Evolutionary conservation across 2,113 vertebrate genomes (phyloP), one percentile per base, ranked within the genome.

Genomic region (Equus przewalskii): DNA sequence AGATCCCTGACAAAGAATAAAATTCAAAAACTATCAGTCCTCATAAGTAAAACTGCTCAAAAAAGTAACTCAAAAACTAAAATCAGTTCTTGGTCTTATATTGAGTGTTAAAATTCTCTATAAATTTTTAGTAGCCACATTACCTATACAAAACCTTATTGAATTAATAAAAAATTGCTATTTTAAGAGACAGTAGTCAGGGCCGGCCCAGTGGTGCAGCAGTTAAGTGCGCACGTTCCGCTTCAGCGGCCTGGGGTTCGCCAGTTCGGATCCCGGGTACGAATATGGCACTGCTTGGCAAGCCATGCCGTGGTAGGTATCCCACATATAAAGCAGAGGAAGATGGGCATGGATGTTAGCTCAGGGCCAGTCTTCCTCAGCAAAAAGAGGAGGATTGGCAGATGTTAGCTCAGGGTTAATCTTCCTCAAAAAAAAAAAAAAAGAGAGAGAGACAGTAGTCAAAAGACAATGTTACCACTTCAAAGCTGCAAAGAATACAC

Each of bases 101-200:
- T 12, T 90, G 79, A 33, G 46, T 46, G 28, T 76, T 94, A 87
- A 92, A 93, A 58, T 70, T 94, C 96, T 91, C 92, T 24, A 62
- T 51, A 89, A 89, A 93, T 94, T 89, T 89, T 89, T 86, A 95
- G 91, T 82, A 93, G 96, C 86, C 93, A 54, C 84, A 75, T 85
- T 62, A 83, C 51, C 69, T 76, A 93, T 44, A 69, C 11, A 64
- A 67, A 64, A 96, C 28, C 36, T 96, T 49, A 92, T 0, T 90
- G 84, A 96, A 16, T 90, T 97, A 92, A 97, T 89, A 88, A 94
- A 91, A 91, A 93, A 58, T 13, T 96, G 90, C 96, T 89, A 93
- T 96, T 95, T 98, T 95, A 96, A 95, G 89, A 97, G 72, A 93
- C 36, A 96, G 89, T 88, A 96, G 96, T 93, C 80, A 95, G 36